A percentile compares a stretch with the other conserved stretches of the same genome.
Evolutionary conservation across 1,140 invertebrate genomes (phyloP).

Genomic region (Plectrocnemia conspersa): DNA sequence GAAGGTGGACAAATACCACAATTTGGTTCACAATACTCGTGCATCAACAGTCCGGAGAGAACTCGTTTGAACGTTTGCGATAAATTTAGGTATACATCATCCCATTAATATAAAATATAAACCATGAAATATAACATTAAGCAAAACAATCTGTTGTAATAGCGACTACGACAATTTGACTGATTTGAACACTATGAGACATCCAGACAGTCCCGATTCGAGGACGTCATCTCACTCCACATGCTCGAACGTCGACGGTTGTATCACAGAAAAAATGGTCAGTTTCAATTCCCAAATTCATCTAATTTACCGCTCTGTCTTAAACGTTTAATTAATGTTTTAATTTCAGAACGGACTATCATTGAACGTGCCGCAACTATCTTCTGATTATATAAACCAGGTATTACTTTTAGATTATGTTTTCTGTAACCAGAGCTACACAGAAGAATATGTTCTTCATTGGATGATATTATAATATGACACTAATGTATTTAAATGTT

Average conservation of each 20-base stretch:
- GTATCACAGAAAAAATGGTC: constrained; percentile 30
- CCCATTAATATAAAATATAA: not conserved
- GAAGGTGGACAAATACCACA: constrained; percentile 42
- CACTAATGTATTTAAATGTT: no score
- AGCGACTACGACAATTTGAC: constrained; percentile 8
- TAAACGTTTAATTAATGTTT: not conserved
- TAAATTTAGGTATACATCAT: constrained; percentile 26
- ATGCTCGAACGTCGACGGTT: constrained; percentile 28
- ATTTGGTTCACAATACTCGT: constrained; percentile 37
- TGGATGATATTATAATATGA: no score
- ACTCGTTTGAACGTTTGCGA: constrained; percentile 43
- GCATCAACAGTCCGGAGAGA: constrained; percentile 42
- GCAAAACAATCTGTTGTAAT: not conserved
- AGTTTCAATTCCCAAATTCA: not conserved
- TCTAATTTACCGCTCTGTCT: not conserved
- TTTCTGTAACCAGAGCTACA: no score
- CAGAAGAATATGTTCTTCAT: no score
- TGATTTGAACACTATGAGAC: not conserved
- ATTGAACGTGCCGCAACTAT: constrained; percentile 5
- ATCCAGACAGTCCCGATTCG: constrained; percentile 18
- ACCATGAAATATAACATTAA: constrained; percentile 2
- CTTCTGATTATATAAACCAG: not conserved
- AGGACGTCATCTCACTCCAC: constrained; percentile 21
- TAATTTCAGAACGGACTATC: constrained; percentile 27
- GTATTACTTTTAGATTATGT: not conserved